Evolutionary conservation across 2,113 vertebrate species (phyloP).

Genomic region (Circaetus gallicus): DNA sequence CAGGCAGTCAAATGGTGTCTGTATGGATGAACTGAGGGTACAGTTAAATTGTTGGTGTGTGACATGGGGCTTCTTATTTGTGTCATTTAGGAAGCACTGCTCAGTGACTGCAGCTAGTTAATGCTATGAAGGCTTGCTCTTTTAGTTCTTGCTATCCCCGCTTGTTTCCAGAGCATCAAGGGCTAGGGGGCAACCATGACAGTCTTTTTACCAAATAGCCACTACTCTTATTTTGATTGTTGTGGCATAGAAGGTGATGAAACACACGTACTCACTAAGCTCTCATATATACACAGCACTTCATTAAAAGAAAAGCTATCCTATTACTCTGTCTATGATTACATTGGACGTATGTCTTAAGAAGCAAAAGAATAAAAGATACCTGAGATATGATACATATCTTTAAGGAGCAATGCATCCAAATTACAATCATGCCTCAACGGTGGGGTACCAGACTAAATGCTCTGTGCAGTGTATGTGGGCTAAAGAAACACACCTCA

Average conservation of each 20-base stretch:
- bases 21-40: neutral
- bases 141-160: neutral
- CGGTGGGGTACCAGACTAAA: neutral
- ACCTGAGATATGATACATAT: neutral
- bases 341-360: neutral
- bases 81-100: neutral
- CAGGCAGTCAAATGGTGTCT: neutral
- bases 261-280: neutral
- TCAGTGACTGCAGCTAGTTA: neutral
- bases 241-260: neutral
- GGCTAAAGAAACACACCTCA: neutral
- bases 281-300: neutral
- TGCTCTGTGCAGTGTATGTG: neutral
- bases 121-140: neutral
- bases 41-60: neutral
- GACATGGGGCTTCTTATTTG: accelerated
- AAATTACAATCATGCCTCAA: neutral
- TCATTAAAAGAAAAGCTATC: neutral
- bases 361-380: neutral
- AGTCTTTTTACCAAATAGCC: neutral
- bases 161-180: neutral
- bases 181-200: neutral
- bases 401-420: neutral
- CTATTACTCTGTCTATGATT: neutral
- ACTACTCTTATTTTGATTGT: neutral